These are phyloP conservation scores for Incurvaria masculella DNA, from an alignment of 2,888 invertebrate species.

Conservation along the genomic window DNA sequence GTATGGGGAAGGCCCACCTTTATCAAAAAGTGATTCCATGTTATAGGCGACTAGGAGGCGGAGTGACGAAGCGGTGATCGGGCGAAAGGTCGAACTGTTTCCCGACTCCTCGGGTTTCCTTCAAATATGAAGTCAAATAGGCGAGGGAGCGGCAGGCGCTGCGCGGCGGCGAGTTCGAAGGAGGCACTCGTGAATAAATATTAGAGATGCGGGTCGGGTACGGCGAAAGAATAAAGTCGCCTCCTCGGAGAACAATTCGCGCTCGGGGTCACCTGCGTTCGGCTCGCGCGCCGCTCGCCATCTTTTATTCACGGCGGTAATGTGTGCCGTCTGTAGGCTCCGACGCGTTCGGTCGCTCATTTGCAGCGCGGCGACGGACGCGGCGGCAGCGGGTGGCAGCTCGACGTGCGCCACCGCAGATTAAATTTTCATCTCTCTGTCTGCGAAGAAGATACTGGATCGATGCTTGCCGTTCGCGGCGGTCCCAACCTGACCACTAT, in stretches of 20 bases:
- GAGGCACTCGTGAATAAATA: not conserved
- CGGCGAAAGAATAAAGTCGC: slow-evolving; percentile 11
- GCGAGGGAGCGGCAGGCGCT: slow-evolving; percentile 15
- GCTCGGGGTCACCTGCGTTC: not conserved
- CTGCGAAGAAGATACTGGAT: slow-evolving; percentile 42
- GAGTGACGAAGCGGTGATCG: too few relatives aligned
- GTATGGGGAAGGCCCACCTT: too few relatives aligned
- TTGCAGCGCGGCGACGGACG: too few relatives aligned
- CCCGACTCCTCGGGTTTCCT: too few relatives aligned
- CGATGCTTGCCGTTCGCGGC: slow-evolving; percentile 39
- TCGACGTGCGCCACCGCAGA: slow-evolving; percentile 42
- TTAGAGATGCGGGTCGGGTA: slow-evolving; percentile 19
- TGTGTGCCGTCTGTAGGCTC: not conserved
- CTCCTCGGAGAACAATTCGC: not conserved
- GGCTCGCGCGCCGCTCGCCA: not conserved
- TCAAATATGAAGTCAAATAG: not conserved
- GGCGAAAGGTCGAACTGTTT: too few relatives aligned
- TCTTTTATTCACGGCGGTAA: not conserved
- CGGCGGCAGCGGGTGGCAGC: too few relatives aligned
- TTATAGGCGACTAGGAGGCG: too few relatives aligned
- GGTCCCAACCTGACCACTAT: too few relatives aligned
- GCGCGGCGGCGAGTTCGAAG: slow-evolving; percentile 7
- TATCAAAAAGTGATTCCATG: too few relatives aligned
- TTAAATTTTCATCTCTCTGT: slow-evolving; percentile 54
- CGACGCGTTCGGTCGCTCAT: not conserved